Base-by-base conservation (phyloP, 2,888 invertebrate species). In the Cephonodes hylas region DNA sequence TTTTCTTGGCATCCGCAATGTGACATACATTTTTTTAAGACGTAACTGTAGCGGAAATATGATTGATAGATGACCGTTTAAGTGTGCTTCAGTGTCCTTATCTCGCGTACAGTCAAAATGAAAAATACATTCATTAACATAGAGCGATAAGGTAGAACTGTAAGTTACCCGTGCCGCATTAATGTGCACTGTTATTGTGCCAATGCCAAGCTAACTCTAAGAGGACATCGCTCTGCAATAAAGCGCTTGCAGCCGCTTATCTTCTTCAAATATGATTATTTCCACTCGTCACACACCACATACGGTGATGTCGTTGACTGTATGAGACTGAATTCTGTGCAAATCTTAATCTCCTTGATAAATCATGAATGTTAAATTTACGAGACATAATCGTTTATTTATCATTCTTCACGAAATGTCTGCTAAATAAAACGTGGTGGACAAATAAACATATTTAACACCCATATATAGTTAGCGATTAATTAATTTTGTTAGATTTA, bases 1-100 rank as follows among this genome's bases (percentile, higher is more conserved):
- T 88, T 89, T 90, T 88, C 88, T 88, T 81, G 81, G 81, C 86
- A 89, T 88, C 88, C 88, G 90, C 84, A 88, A 86, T 86, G 86
- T 89, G 91, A 91, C 91, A 92, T 78, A 88, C 86, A 89, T 91
- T 88, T 89, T 83, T 88, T 86, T 83, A 79, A 83, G 81, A 84
- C 81, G 80, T 91, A 91, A 91, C 91, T 91, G 91, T 92, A 88
- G 89, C 88, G 79, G 82, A 87, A 88, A 85, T 88, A 88, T 92
- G 91, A 92, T 92, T 90, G 91, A 92, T 92, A 85, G 86, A 77
- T 84, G 84, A 84, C 88, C 86, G 85, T 80, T 85, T 83, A 81
- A 85, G 80, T 80, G 81, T 76, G 84, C 80, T 82, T 83, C 77
- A 81, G 81, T 77, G 73, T 76, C 73, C 69, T 75, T 74, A 75